A percentile compares a stretch with the other conserved stretches of the same genome.
phyloP scores from a whole-genome alignment of 2,888 invertebrate species.

The Leptopilina drosophilae region DNA sequence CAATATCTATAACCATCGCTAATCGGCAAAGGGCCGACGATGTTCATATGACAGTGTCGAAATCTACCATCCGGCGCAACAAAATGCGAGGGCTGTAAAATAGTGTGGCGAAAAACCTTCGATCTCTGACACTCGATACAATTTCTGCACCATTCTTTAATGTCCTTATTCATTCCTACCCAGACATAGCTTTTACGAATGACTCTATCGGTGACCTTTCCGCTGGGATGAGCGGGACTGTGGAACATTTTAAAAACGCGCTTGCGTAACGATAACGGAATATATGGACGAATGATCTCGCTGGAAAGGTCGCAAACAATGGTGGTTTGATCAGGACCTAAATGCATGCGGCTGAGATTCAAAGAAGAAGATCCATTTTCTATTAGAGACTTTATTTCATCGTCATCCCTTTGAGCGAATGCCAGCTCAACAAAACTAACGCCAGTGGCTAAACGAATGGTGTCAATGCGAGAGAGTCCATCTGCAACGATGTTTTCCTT shows the following conservation, averaged over 20 bases:
- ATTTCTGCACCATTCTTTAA: background rate
- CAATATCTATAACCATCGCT: no score
- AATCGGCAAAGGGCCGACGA: no score
- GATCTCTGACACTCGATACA: no score
- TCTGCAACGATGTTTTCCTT: constrained; percentile 43
- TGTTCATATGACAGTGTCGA: no score
- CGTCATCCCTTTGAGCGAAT: background rate
- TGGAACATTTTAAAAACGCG: background rate
- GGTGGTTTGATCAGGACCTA: background rate
- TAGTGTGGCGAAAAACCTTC: no score
- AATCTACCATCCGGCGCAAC: no score
- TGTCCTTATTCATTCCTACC: background rate
- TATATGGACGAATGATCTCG: constrained; percentile 12
- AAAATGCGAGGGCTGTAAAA: no score
- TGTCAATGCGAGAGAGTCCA: constrained; percentile 29
- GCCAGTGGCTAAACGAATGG: background rate
- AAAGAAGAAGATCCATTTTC: background rate
- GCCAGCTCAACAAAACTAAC: background rate
- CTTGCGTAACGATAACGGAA: background rate
- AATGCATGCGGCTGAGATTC: background rate
- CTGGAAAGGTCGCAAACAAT: constrained; percentile 8
- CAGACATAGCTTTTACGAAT: background rate
- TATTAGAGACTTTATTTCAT: background rate
- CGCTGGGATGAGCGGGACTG: constrained; percentile 16
- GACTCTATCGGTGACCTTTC: background rate